These are phyloP conservation scores for Macrotrachela quadricornifera DNA, from an alignment of 1,140 invertebrate species.

Conservation along the genomic window DNA sequence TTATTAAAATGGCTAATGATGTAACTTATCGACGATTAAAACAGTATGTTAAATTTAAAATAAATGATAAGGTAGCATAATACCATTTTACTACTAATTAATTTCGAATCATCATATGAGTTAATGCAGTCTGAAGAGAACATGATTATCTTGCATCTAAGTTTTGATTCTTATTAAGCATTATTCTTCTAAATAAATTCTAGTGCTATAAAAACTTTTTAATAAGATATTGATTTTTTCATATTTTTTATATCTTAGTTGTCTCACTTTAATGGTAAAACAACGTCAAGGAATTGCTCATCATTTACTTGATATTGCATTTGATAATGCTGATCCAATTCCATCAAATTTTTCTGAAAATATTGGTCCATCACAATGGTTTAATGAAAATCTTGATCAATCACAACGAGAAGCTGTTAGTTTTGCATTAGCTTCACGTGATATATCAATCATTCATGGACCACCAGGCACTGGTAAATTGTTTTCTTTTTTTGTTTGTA, in stretches of 20 bases:
- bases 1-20: constrained; percentile 35
- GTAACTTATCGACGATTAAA: constrained; percentile 34
- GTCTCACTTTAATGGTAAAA: too few species aligned
- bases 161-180: not conserved
- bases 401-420: constrained; percentile 37
- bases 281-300: too few species aligned
- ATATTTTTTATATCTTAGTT: too few species aligned
- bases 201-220: not conserved
- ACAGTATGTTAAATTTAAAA: constrained; percentile 14
- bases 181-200: not conserved
- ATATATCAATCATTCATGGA: constrained; percentile 35
- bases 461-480: constrained; percentile 36
- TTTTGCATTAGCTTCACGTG: constrained; percentile 37
- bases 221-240: too few species aligned
- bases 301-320: not conserved
- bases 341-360: not conserved
- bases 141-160: too few species aligned
- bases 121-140: too few species aligned
- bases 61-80: not conserved
- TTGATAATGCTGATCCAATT: not conserved
- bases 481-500: too few species aligned
- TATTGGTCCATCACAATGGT: constrained; percentile 11
- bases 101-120: too few species aligned
- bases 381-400: constrained; percentile 31
- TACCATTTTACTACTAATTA: too few species aligned